Evolutionary conservation across 2,888 invertebrate species (phyloP), one percentile per base, ranked within the genome.

Genomic region (Vandiemenella viatica): DNA sequence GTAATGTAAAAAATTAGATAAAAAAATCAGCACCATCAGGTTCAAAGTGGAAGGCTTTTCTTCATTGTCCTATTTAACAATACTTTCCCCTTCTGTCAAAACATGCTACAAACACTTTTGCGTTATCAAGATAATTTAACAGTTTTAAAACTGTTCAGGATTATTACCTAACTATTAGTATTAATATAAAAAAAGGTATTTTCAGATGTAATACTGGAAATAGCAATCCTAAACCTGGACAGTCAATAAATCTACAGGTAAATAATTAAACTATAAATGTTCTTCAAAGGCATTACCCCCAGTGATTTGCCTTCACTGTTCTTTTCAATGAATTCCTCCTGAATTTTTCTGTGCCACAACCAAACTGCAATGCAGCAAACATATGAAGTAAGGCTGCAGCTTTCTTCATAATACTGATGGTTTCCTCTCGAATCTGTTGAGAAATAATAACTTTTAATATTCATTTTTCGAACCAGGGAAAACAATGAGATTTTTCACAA

Each of bases 321-420:
- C 83, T 83, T 64, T 92, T 93, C 44, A 87, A 73, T 49, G 84
- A 79, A 65, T 85, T 90, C 59, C 79, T 80, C 58, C 81, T 80
- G 60, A 82, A 83, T 50, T 69, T 68, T 50, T 75, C 74, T 6
- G 76, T 70, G 13, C 88, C 87, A 58, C 53, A 88, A n/a, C 92
- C 90, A 62, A 96, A 80, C 63, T 96, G 93, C 37, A 91, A 82
- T 40, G 89, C 80, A 19, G 90, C 81, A 63, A 91, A 92, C 73
- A 96, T 88, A 66, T 96, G 93, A 62, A 96, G 74, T 21, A 97
- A 69, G 15, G 89, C 79, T 15, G 92, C 81, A 0, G 91, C 88
- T 67, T 88, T 86, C 61, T 86, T 83, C 67, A 95, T 81, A 40
- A 92, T 74, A 57, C 81, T 82, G 19, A 80, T 70, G 8, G 83